Evolutionary conservation across 2,113 vertebrate genomes (phyloP).

Genomic region (Cyprinus carpio): DNA sequence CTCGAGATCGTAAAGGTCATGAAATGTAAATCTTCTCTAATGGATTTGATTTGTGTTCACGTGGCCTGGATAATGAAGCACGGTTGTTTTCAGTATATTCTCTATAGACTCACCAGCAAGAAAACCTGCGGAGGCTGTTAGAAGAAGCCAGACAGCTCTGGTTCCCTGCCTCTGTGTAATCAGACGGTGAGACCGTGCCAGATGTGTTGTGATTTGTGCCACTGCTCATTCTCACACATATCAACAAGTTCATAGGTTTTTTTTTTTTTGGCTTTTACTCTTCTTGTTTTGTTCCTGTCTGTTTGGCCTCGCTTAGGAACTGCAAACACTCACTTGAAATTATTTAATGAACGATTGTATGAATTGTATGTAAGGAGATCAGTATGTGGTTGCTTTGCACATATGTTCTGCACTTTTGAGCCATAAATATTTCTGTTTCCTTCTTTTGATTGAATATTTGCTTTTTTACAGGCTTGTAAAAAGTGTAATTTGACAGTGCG

Average conservation of each 20-base stretch:
- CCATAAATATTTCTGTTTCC: conserved; percentile 72
- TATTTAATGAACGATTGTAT: conserved; percentile 48
- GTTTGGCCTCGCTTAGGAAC: conserved; percentile 39
- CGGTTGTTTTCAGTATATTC: conserved; percentile 23
- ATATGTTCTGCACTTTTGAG: conserved; percentile 73
- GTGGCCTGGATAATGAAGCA: conserved; percentile 34
- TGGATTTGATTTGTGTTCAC: conserved; percentile 11
- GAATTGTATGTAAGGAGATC: conserved; percentile 31
- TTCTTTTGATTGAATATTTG: conserved; percentile 42
- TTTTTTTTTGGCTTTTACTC: neutral
- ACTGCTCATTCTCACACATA: conserved; percentile 21
- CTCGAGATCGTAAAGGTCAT: conserved; percentile 37
- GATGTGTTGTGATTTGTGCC: conserved; percentile 48
- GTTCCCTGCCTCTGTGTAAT: neutral
- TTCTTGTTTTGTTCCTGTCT: conserved; percentile 4
- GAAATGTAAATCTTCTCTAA: conserved; percentile 33
- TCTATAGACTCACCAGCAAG: conserved; percentile 35
- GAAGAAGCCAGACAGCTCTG: conserved; percentile 8
- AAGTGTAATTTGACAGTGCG: conserved; percentile 48
- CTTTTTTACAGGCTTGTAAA: conserved; percentile 59
- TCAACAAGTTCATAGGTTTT: neutral
- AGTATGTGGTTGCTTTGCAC: conserved; percentile 60
- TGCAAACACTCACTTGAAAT: conserved; percentile 38
- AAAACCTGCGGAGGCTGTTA: neutral
- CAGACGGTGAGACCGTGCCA: neutral